Percentiles rank a stretch among this genome's conserved stretches.
Evolutionary conservation across 2,113 vertebrate genomes (phyloP).

Genomic region (Anser brachyrhynchus): DNA sequence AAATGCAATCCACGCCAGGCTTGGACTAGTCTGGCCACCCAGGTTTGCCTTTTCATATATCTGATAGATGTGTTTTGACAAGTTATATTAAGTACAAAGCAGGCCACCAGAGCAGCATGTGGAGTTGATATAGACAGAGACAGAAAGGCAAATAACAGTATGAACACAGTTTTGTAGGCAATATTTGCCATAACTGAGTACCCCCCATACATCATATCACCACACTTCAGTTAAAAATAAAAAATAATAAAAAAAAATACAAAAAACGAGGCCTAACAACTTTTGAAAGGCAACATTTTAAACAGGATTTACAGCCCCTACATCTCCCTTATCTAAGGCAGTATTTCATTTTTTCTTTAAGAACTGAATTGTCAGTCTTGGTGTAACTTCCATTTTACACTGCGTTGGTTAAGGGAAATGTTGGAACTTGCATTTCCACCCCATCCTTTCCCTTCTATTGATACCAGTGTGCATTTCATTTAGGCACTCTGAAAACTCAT

Average conservation of each 20-base stretch:
- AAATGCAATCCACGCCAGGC: slow-evolving; percentile 61
- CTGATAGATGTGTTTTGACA: slow-evolving; percentile 87
- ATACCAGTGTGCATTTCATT: background rate
- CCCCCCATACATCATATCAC: slow-evolving; percentile 38
- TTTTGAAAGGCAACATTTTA: slow-evolving; percentile 23
- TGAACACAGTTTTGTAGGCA: slow-evolving; percentile 67
- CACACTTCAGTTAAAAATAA: slow-evolving; percentile 8
- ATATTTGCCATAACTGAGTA: slow-evolving; percentile 65
- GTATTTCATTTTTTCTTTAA: background rate
- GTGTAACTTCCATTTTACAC: background rate
- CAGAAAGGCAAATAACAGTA: slow-evolving; percentile 75
- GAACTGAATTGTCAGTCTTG: background rate
- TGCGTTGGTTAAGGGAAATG: background rate
- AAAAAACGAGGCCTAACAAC: slow-evolving; percentile 2
- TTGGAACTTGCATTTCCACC: background rate
- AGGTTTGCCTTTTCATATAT: slow-evolving; percentile 73
- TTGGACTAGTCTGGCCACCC: slow-evolving; percentile 78
- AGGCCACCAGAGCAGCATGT: slow-evolving; percentile 79
- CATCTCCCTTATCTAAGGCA: background rate
- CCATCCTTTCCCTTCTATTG: background rate
- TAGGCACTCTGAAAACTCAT: background rate
- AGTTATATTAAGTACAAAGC: slow-evolving; percentile 85
- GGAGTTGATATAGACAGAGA: slow-evolving; percentile 79
- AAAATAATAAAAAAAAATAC: background rate
- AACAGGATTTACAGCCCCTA: slow-evolving; percentile 36